Conservation (phyloP, 23 tunicate species). For the Diplosoma virens region DNA sequence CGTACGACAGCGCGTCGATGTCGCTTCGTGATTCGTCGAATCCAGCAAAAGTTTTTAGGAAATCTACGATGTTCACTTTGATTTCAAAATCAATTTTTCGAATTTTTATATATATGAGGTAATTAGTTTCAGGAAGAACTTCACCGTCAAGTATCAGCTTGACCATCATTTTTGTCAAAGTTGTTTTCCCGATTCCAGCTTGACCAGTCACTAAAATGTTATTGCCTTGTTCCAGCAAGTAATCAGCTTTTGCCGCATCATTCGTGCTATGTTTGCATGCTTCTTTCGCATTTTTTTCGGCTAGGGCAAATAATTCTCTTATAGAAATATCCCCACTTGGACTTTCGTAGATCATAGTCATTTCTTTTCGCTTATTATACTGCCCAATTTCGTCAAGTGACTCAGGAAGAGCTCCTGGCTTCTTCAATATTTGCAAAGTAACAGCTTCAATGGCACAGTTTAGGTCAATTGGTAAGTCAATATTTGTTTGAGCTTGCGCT, state of each 20-base stretch:
- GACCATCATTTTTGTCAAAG: neutral
- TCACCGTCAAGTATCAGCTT: neutral
- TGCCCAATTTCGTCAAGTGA: neutral
- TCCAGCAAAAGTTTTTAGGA: neutral
- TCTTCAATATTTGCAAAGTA: neutral
- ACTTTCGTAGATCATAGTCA: neutral
- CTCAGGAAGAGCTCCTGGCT: neutral
- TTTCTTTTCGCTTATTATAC: neutral
- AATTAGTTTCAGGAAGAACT: neutral
- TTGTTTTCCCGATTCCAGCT: constrained; percentile 3
- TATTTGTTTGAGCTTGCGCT: neutral
- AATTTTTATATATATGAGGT: neutral
- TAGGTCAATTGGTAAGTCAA: constrained; percentile 6
- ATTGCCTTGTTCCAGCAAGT: neutral
- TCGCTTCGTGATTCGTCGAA: neutral
- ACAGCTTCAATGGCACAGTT: neutral
- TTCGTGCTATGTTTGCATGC: neutral
- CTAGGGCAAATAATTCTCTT: neutral
- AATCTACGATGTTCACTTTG: neutral
- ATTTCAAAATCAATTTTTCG: neutral
- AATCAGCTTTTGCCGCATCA: neutral
- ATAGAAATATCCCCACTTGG: constrained; percentile 3
- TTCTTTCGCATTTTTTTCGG: neutral
- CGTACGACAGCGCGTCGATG: neutral
- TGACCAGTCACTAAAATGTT: constrained; percentile 3